Base-by-base conservation (phyloP, 2,797 vertebrate genomes). In the Rhinichthys osculus region DNA sequence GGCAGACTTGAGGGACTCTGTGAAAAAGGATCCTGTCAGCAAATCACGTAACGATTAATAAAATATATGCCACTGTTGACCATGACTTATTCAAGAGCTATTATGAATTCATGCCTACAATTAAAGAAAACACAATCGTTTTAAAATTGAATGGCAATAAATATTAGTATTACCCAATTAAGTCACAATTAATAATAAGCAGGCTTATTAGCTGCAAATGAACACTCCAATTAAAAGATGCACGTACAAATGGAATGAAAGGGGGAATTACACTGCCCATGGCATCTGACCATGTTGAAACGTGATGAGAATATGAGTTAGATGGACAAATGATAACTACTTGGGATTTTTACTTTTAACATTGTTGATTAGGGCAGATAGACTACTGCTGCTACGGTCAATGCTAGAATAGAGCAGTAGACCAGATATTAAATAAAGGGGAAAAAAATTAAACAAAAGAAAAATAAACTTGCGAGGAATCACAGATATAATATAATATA, bases 161-260 rank as follows among this genome's bases (percentile, higher is more conserved):
- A 95, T 95, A 95, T 96, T 95, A 93, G 93, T 92, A 94, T 95
- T 95, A 93, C 91, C 93, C 92, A 95, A 95, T 95, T 95, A 95
- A 92, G 92, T 94, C 92, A 91, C 87, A 90, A 90, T 92, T 89
- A 79, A 89, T 87, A 85, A 80, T 87, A 78, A 88, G 79, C 57
- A 91, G 91, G 86, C 89, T 89, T 90, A 90, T 87, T 85, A 91
- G 90, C 89, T 91, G 35, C 40, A 88, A 88, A 92, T 88, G 88
- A 90, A 81, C 90, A 89, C 86, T 82, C 77, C 73, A 88, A 64
- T 85, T 52, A 80, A 71, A 83, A 52, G 30, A 57, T 70, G 40
- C 19, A 47, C 35, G 14, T 59, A 81, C 70, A 73, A 85, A 54
- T 40, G 77, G 57, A 85, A 85, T 33, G 33, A 81, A 62, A 85